A percentile compares a stretch with the other conserved stretches of the same genome.
These are phyloP conservation scores for Argyresthia goedartella DNA, from an alignment of 2,888 invertebrate genomes.

Conservation along the genomic window DNA sequence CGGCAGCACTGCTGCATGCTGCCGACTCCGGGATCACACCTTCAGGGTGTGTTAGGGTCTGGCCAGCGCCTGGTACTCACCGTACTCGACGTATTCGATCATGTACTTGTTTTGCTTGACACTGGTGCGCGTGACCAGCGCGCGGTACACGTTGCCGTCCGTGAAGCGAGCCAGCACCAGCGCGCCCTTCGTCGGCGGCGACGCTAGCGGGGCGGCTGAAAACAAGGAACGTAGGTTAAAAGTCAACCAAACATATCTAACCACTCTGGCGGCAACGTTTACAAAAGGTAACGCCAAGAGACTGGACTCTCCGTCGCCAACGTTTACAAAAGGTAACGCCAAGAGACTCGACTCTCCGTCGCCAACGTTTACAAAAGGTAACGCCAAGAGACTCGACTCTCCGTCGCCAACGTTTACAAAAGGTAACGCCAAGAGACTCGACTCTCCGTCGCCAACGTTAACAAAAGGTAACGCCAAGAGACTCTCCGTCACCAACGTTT, in stretches of 20 bases:
- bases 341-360: no score
- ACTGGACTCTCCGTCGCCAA: no score
- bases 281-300: no score
- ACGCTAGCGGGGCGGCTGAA: slow-evolving; percentile 29
- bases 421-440: no score
- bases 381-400: no score
- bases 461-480: background rate
- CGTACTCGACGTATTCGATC: slow-evolving; percentile 48
- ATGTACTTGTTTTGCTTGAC: slow-evolving; percentile 37
- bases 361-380: no score
- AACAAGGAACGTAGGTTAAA: background rate
- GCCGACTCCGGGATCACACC: no score
- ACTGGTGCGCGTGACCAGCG: slow-evolving; percentile 36
- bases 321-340: no score
- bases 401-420: no score
- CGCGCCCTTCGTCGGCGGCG: slow-evolving; percentile 33
- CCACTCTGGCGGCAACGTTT: background rate
- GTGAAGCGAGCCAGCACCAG: slow-evolving; percentile 31
- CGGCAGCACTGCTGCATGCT: no score
- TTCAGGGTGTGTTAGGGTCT: background rate
- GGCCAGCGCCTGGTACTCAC: slow-evolving; percentile 23
- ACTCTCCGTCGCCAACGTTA: background rate
- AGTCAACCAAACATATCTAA: background rate
- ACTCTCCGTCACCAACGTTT: background rate
- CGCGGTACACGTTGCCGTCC: slow-evolving; percentile 40